phyloP scores from a whole-genome alignment of 2,888 invertebrate genomes.

The Agrotis clavis region DNA sequence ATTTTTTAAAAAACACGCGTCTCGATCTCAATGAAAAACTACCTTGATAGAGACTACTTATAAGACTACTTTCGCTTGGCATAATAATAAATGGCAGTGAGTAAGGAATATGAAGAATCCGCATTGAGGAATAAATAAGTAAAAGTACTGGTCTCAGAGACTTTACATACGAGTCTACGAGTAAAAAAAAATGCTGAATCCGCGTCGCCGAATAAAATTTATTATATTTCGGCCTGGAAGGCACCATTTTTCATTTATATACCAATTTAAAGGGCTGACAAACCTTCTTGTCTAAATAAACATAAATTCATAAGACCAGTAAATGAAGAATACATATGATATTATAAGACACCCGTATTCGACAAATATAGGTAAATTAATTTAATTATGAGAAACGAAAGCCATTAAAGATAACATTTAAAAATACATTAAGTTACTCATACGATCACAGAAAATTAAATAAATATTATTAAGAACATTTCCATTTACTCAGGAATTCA shows the following conservation, averaged over 20 bases:
- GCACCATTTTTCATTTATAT: neutral
- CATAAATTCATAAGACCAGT: constrained; percentile 20
- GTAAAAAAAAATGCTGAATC: neutral
- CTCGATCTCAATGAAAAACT: neutral
- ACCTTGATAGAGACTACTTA: constrained; percentile 5
- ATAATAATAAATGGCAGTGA: constrained; percentile 51
- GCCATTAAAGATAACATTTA: constrained; percentile 39
- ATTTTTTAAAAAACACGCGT: too few species aligned
- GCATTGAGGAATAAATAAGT: constrained; percentile 36
- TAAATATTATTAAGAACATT: constrained; percentile 56
- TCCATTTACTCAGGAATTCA: constrained; percentile 26
- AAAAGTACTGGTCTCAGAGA: constrained; percentile 25
- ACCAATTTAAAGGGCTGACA: too few species aligned
- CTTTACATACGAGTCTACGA: neutral
- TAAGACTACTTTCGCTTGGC: constrained; percentile 21
- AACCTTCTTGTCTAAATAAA: neutral
- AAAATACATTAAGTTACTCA: constrained; percentile 57
- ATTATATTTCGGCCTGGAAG: neutral
- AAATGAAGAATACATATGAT: neutral
- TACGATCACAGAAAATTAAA: constrained; percentile 66
- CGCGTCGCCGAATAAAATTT: neutral
- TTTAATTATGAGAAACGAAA: constrained; percentile 52
- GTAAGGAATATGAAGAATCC: constrained; percentile 18
- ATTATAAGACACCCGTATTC: constrained; percentile 48
- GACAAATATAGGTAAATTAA: constrained; percentile 12